Conservation (phyloP, 2,888 invertebrate species). For the Chorisops tibialis region DNA sequence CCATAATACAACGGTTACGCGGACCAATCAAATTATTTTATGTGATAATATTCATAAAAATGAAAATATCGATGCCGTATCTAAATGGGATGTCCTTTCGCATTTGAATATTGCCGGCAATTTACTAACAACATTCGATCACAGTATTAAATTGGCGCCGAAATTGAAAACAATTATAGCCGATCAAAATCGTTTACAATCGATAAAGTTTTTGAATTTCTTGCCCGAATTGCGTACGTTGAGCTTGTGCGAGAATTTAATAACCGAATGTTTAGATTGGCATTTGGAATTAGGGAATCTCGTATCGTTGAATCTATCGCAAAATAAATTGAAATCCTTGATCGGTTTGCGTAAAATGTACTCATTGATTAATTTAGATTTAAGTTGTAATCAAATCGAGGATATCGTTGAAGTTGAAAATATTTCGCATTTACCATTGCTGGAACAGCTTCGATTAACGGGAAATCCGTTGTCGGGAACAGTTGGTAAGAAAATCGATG, state of each 20-base stretch:
- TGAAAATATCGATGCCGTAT: conserved; percentile 45
- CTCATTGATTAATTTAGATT: conserved; percentile 79
- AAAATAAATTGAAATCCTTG: conserved; percentile 73
- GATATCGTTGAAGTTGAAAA: conserved; percentile 77
- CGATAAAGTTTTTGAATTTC: conserved; percentile 72
- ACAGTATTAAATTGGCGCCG: conserved; percentile 73
- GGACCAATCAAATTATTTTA: conserved; percentile 73
- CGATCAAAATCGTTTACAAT: conserved; percentile 73
- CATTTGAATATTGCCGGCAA: conserved; percentile 76
- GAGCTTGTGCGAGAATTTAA: conserved; percentile 76
- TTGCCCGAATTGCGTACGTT: conserved; percentile 73
- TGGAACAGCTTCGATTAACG: conserved; percentile 81
- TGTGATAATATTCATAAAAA: conserved; percentile 81
- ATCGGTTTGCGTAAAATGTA: conserved; percentile 77
- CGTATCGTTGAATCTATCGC: conserved; percentile 77
- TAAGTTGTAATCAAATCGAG: conserved; percentile 79
- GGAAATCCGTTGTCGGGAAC: conserved; percentile 82
- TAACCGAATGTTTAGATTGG: conserved; percentile 69
- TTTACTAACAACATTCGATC: conserved; percentile 72
- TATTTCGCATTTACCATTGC: conserved; percentile 76
- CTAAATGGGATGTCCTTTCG: conserved; percentile 63
- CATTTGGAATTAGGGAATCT: conserved; percentile 86
- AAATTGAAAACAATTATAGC: conserved; percentile 68
- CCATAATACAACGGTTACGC: conserved; percentile 47
- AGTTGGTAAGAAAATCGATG: conserved; percentile 43